phyloP scores from a whole-genome alignment of 2,888 invertebrate species.

The Phaonia tiefii region DNA sequence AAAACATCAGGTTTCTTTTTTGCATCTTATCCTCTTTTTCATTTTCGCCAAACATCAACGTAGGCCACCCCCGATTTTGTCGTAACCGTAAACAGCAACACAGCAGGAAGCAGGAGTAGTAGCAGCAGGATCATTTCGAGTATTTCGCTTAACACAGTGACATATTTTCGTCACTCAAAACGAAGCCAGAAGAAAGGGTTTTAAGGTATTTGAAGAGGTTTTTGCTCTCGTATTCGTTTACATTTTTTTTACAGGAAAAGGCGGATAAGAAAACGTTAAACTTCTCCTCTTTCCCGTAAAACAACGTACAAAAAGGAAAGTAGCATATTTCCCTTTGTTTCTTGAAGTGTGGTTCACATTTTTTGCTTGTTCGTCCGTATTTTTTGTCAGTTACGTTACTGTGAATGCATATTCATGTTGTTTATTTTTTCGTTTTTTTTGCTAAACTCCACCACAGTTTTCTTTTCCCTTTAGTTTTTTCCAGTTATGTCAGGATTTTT shows the following conservation, averaged over 20 bases:
- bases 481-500: conserved; percentile 4
- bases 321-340: no score
- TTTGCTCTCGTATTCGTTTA: no score
- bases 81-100: conserved; percentile 13
- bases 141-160: conserved; percentile 39
- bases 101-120: conserved; percentile 8
- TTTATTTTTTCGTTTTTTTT: not conserved
- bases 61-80: no score
- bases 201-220: conserved; percentile 28
- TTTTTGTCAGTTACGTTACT: not conserved
- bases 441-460: conserved; percentile 19
- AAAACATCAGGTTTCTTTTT: no score
- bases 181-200: conserved; percentile 11
- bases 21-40: no score
- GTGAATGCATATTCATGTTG: conserved; percentile 28
- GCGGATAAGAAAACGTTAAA: not conserved
- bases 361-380: not conserved
- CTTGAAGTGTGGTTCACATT: conserved; percentile 12
- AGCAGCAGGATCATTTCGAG: not conserved
- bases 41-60: no score
- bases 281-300: no score
- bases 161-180: conserved; percentile 33
- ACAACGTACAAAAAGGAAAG: no score
- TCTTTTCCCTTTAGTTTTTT: conserved; percentile 7
- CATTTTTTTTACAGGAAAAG: not conserved